These are phyloP conservation scores for Calypte anna DNA, from an alignment of 2,113 vertebrate species.

Conservation along the genomic window DNA sequence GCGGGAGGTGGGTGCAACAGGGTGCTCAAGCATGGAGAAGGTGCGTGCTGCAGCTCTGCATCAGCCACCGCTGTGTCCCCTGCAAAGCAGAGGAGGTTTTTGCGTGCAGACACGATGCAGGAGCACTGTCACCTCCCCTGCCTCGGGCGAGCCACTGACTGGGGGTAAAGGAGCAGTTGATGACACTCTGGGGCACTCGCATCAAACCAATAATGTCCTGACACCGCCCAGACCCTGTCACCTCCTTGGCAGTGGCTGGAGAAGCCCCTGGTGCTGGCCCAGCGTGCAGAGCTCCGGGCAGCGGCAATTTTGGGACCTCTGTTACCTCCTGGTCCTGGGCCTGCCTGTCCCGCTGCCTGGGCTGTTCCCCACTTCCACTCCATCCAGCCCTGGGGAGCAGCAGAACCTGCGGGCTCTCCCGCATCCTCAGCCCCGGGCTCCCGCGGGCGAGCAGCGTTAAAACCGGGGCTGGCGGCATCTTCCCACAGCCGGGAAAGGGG, in stretches of 20 bases:
- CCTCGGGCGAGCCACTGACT: neutral
- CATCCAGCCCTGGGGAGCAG: neutral
- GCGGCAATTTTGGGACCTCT: fast-evolving
- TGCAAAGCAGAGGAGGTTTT: neutral
- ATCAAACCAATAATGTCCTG: fast-evolving
- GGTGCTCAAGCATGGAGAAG: neutral
- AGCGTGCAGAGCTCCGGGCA: fast-evolving
- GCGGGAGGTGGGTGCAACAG: neutral
- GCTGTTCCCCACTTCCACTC: neutral
- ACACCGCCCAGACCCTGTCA: fast-evolving
- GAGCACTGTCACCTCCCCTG: no score
- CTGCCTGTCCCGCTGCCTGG: neutral
- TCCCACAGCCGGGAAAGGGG: neutral
- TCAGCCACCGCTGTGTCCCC: fast-evolving
- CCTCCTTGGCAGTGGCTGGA: neutral
- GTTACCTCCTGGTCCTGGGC: fast-evolving
- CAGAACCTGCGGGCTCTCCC: neutral
- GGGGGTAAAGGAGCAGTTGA: neutral
- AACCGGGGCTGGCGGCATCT: neutral
- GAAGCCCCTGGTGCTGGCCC: neutral
- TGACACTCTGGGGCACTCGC: neutral
- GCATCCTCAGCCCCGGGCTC: neutral
- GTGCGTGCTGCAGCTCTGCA: neutral
- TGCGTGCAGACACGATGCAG: no score
- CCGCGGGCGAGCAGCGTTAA: neutral